phyloP scores from a whole-genome alignment of 1,140 invertebrate species.

The Tyrophagus putrescentiae region DNA sequence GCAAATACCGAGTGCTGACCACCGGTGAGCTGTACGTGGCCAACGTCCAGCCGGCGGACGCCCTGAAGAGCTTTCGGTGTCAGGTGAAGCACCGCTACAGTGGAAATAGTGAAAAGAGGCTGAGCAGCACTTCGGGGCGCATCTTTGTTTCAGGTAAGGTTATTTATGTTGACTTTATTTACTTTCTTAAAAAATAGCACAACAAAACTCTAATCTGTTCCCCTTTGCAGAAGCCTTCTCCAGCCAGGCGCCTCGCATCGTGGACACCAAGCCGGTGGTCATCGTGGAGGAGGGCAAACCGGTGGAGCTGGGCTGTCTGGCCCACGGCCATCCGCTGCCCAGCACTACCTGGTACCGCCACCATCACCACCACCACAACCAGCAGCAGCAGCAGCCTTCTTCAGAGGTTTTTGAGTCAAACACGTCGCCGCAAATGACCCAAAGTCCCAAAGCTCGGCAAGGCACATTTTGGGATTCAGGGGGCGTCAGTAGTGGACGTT shows the following conservation, averaged over 20 bases:
- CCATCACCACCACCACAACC: too few species aligned
- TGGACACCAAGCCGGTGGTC: constrained; percentile 26
- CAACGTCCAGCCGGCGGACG: constrained; percentile 25
- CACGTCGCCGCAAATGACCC: too few species aligned
- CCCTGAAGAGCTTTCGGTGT: constrained; percentile 26
- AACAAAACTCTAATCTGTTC: background rate
- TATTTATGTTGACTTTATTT: background rate
- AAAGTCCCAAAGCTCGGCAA: too few species aligned
- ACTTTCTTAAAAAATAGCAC: background rate
- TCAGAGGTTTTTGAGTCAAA: too few species aligned
- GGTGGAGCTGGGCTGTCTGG: constrained; percentile 30
- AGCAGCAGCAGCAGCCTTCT: too few species aligned
- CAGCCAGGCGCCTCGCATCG: constrained; percentile 29
- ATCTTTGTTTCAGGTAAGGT: constrained; percentile 27
- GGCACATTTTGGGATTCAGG: too few species aligned
- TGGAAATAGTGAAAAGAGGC: constrained; percentile 23
- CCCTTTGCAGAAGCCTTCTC: constrained; percentile 25
- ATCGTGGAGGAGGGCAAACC: constrained; percentile 30
- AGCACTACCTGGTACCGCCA: constrained; percentile 26
- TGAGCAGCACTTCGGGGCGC: constrained; percentile 25
- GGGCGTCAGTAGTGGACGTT: too few species aligned
- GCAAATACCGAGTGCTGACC: constrained; percentile 28
- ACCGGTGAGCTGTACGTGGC: constrained; percentile 29
- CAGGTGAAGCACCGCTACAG: constrained; percentile 27
- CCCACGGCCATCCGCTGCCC: constrained; percentile 16